Evolutionary conservation across 2,113 vertebrate genomes (phyloP), one percentile per base, ranked within the genome.

Genomic region (Antennarius striatus): DNA sequence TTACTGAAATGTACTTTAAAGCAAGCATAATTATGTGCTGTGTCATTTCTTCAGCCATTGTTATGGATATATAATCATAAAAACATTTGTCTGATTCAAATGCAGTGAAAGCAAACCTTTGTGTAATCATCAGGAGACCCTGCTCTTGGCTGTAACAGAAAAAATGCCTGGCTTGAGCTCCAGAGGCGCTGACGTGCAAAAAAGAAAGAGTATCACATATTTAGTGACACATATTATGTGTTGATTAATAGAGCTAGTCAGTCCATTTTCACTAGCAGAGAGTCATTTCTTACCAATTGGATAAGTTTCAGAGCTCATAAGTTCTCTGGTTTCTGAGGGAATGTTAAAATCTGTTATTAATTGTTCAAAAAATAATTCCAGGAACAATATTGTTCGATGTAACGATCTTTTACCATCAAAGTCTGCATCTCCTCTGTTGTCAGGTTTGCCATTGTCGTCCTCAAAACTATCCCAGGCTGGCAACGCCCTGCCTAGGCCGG

Each of bases 391-490:
- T 30, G 28, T n/a, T 17, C 42, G 6, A 1, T 60, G 30, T 47
- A 11, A 40, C 43, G 8, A 11, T 2, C 59, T 43, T 12, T 75
- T 68, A 81, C 84, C 84, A 14, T 82, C 71, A 32, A 75, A 45
- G 30, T 75, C 65, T 28, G 2, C 48, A 9, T 80, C 70, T 73
- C 52, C 58, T 57, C 61, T 78, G 78, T 64, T 75, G 14, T 55
- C 51, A 59, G 29, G 47, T 63, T 55, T 83, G 22, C 63, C 45
- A 17, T 54, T 61, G 30, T 67, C 79, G 3, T 56, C 69, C 51
- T 91, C 85, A 63, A 72, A 36, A 75, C 88, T 88, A 36, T 83
- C 73, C 63, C 1, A 10, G 22, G 88, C 82, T 52, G 36, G 43
- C 15, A 49, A 16, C 43, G 77, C 71, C 58, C 56, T 75, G 39